Conservation (phyloP, 2,888 invertebrate species). For the Dioctria linearis region DNA sequence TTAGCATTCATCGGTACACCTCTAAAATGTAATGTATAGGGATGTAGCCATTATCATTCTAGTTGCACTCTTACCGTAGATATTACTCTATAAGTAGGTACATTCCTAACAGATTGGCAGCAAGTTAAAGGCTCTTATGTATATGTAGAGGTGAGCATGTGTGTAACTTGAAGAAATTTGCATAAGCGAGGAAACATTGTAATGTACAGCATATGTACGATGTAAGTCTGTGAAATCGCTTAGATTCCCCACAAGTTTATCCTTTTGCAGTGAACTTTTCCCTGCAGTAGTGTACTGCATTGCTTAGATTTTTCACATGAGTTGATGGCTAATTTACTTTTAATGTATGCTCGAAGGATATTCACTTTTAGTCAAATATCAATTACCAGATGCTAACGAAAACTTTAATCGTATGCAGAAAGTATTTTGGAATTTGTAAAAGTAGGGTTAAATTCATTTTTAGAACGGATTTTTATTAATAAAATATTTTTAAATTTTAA, state of each 20-base stretch:
- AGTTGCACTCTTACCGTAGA: slow-evolving; percentile 23
- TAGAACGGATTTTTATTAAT: no score
- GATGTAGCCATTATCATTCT: slow-evolving; percentile 25
- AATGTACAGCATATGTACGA: neutral
- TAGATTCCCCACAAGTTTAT: slow-evolving; percentile 24
- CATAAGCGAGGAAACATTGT: slow-evolving; percentile 26
- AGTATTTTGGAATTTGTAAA: no score
- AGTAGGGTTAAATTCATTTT: no score
- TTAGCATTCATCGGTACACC: neutral
- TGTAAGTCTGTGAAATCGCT: slow-evolving; percentile 32
- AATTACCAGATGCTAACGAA: neutral
- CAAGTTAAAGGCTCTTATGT: neutral
- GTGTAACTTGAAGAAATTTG: slow-evolving; percentile 6
- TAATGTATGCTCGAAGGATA: neutral
- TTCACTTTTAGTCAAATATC: neutral
- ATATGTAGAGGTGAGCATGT: slow-evolving; percentile 20
- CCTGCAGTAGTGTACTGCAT: neutral
- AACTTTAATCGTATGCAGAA: no score
- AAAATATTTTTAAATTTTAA: no score
- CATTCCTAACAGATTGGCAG: no score
- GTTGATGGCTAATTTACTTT: slow-evolving; percentile 11
- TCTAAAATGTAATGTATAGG: neutral
- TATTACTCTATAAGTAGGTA: neutral
- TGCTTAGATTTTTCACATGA: slow-evolving; percentile 20
- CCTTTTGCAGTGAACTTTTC: slow-evolving; percentile 12